phyloP scores from a whole-genome alignment of 2,888 invertebrate genomes.

The Notodonta dromedarius region DNA sequence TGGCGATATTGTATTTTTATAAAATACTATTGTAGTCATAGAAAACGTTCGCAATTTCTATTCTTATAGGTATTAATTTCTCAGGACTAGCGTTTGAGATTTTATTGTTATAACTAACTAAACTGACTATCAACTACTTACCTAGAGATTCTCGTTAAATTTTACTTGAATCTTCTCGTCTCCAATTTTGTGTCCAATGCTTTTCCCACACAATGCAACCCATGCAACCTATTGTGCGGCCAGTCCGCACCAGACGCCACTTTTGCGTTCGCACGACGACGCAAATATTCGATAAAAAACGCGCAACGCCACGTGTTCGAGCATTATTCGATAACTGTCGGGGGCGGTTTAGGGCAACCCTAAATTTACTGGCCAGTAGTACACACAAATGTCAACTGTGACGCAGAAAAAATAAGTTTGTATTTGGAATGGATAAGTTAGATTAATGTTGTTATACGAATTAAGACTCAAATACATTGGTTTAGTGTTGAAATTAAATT shows the following conservation, averaged over 20 bases:
- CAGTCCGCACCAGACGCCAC: slow-evolving; percentile 75
- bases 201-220: slow-evolving; percentile 41
- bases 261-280: slow-evolving; percentile 77
- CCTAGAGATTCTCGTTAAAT: not conserved
- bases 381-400: slow-evolving; percentile 41
- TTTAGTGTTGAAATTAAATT: slow-evolving; percentile 37
- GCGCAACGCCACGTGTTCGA: slow-evolving; percentile 71
- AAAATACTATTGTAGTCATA: too few relatives aligned
- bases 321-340: slow-evolving; percentile 83
- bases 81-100: too few relatives aligned
- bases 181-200: slow-evolving; percentile 20
- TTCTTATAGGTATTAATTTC: too few relatives aligned
- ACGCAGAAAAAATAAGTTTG: not conserved
- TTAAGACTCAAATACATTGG: slow-evolving; percentile 6
- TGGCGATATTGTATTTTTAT: too few relatives aligned
- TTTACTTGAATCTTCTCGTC: not conserved
- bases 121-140: too few relatives aligned
- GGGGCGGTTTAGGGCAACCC: slow-evolving; percentile 80
- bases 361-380: slow-evolving; percentile 53
- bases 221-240: slow-evolving; percentile 57
- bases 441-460: slow-evolving; percentile 14
- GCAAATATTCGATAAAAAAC: slow-evolving; percentile 79
- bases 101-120: too few relatives aligned
- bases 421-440: slow-evolving; percentile 24
- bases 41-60: too few relatives aligned